Percentiles rank a stretch among this genome's conserved stretches.
phyloP scores from a whole-genome alignment of 2,888 invertebrate genomes.

The Phyllotreta cruciferae region DNA sequence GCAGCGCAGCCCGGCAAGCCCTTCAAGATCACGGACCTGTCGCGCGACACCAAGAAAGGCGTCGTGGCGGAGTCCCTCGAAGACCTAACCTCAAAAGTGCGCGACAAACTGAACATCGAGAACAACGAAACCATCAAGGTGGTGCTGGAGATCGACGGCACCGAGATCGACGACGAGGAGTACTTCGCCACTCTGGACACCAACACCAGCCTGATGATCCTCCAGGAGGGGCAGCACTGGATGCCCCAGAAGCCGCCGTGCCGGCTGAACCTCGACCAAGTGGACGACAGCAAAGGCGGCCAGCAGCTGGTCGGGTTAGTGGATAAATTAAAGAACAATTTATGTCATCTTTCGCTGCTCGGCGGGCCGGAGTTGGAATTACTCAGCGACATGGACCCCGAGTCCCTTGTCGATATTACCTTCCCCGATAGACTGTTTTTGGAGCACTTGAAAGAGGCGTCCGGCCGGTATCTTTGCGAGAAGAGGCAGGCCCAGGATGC shows the following conservation, averaged over 20 bases:
- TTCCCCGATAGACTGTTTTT: constrained; percentile 76
- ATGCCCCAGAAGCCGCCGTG: constrained; percentile 68
- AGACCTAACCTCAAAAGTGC: constrained; percentile 78
- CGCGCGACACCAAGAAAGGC: constrained; percentile 82
- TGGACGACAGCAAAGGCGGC: constrained; percentile 58
- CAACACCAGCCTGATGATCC: constrained; percentile 85
- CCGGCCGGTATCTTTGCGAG: constrained; percentile 74
- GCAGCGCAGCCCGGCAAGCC: constrained; percentile 65
- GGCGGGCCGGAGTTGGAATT: constrained; percentile 85
- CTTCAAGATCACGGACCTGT: constrained; percentile 81
- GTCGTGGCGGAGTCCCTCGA: constrained; percentile 81
- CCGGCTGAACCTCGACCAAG: constrained; percentile 62
- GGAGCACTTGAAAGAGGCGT: constrained; percentile 83
- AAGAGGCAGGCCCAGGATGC: constrained; percentile 88
- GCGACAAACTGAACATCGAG: constrained; percentile 73
- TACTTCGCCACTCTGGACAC: constrained; percentile 91
- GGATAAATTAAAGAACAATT: constrained; percentile 79
- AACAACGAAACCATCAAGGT: constrained; percentile 75
- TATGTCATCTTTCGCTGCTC: constrained; percentile 83
- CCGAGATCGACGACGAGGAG: constrained; percentile 94
- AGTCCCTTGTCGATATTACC: constrained; percentile 82
- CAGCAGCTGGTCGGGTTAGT: constrained; percentile 76
- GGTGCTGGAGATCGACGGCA: constrained; percentile 90
- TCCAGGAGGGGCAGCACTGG: constrained; percentile 79
- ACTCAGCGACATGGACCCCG: constrained; percentile 89